Evolutionary conservation across 1,140 invertebrate genomes (phyloP).

Genomic region (Hirudo medicinalis): DNA sequence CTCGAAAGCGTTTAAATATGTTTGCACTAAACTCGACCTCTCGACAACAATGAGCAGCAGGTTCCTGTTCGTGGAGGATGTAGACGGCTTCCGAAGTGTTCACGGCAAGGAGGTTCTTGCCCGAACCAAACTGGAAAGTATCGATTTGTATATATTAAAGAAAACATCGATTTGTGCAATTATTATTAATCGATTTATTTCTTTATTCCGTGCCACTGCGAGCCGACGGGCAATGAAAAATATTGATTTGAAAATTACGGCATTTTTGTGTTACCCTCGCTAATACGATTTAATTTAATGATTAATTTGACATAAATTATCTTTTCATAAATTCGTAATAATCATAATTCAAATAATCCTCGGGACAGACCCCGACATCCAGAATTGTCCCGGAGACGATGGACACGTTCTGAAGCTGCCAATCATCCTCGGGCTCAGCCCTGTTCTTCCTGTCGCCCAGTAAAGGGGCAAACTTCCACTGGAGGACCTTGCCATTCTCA

Average conservation of each 20-base stretch:
- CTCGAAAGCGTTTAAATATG: background rate
- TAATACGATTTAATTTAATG: too few species aligned
- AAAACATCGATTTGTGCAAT: background rate
- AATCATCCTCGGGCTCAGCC: conserved; percentile 40
- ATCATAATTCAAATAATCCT: background rate
- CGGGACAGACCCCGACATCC: conserved; percentile 34
- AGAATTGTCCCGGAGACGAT: conserved; percentile 41
- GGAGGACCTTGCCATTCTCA: conserved; percentile 72
- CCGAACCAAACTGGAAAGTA: conserved; percentile 38
- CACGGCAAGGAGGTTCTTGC: conserved; percentile 54
- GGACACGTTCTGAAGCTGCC: conserved; percentile 44
- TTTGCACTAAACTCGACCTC: conserved; percentile 27
- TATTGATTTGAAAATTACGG: too few species aligned
- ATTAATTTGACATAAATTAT: too few species aligned
- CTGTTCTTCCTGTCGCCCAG: conserved; percentile 26
- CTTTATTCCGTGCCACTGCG: too few species aligned
- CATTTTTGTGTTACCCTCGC: too few species aligned
- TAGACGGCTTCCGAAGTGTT: conserved; percentile 73
- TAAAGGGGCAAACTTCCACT: conserved; percentile 56
- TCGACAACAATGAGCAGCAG: conserved; percentile 60
- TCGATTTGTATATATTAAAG: background rate
- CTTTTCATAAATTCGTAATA: too few species aligned
- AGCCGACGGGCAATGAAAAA: too few species aligned
- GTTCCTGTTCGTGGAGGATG: conserved; percentile 67
- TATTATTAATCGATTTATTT: conserved; percentile 1